Evolutionary conservation across 2,888 invertebrate genomes (phyloP), one percentile per base, ranked within the genome.

Genomic region (Lithophane ornitopus): DNA sequence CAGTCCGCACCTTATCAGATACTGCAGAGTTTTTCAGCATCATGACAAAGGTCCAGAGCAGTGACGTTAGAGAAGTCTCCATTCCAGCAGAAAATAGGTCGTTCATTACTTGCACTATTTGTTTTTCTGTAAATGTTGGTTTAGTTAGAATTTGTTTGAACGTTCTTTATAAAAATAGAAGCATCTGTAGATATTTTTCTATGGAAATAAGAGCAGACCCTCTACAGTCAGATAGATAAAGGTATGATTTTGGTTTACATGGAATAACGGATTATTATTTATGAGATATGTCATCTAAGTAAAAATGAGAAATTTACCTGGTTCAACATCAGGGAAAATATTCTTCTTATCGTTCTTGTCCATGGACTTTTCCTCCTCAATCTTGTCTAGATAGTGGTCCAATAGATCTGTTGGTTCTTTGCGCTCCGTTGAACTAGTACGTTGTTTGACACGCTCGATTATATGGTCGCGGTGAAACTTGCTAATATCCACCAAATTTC

Each of bases 51-150:
- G 98, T 97, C 98, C 98, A 99, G 75, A 98, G 97, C 54, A 98
- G 92, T 6, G 98, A 97, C 39, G 98, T 98, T 89, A 98, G 98
- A 70, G 98, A 98, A 0, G 98, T 98, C 93, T 99, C 98, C 98
- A 98, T 98, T 39, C 98, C 98, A 54, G 98, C 98, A 26, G 98
- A 98, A 95, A 98, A 98, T 39, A 99, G 96, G 92, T 99, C 98
- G 63, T 98, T 98, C 93, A 98, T 97, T 41, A 98, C 98, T 94
- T 98, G 98, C 71, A 98, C 98, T 92, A 98, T 97, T 94, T 98
- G 98, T 69, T 98, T 97, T 93, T 98, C 98, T 98, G 94, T 22
- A 70, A 70, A 54, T 74, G 34, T 67, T 26, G 8, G 39, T 59
- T 49, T 1, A 6, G 34, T 74, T 66, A 41, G 3, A 52, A 66